Conservation (phyloP, 2,888 invertebrate genomes). For the Acanthoscelides obtectus region DNA sequence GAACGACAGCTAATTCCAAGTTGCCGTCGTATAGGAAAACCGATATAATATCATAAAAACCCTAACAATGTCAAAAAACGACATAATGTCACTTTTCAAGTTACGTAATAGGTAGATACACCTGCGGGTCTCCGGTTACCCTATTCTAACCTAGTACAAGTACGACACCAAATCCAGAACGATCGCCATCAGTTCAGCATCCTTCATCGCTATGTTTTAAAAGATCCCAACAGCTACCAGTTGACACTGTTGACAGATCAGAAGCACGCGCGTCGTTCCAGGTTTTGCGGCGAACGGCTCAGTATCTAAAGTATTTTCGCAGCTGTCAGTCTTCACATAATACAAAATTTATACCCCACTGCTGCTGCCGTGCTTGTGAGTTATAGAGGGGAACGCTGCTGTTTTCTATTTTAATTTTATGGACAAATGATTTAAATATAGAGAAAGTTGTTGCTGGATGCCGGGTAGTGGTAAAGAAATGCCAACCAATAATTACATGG, state of each 20-base stretch:
- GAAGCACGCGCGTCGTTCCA: neutral
- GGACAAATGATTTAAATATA: neutral
- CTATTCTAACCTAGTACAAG: no score
- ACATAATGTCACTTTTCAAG: no score
- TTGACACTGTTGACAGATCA: slow-evolving; percentile 5
- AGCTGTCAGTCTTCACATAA: slow-evolving; percentile 30
- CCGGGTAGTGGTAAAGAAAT: neutral
- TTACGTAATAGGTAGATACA: no score
- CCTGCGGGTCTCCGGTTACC: no score
- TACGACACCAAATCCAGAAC: no score
- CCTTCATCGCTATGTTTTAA: neutral
- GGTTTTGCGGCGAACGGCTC: neutral
- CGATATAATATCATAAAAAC: no score
- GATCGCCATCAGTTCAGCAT: neutral
- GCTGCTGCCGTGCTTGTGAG: slow-evolving; percentile 4
- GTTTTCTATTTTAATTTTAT: neutral
- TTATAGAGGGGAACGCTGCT: slow-evolving; percentile 11
- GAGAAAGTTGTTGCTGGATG: neutral
- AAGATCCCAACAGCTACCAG: neutral
- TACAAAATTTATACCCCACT: slow-evolving; percentile 28
- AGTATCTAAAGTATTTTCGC: slow-evolving; percentile 26
- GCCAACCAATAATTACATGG: neutral
- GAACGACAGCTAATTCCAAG: no score
- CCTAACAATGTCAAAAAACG: no score
- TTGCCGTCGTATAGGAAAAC: no score